phyloP scores from a whole-genome alignment of 92 coral and sea anemone species.

The Porites divaricata region DNA sequence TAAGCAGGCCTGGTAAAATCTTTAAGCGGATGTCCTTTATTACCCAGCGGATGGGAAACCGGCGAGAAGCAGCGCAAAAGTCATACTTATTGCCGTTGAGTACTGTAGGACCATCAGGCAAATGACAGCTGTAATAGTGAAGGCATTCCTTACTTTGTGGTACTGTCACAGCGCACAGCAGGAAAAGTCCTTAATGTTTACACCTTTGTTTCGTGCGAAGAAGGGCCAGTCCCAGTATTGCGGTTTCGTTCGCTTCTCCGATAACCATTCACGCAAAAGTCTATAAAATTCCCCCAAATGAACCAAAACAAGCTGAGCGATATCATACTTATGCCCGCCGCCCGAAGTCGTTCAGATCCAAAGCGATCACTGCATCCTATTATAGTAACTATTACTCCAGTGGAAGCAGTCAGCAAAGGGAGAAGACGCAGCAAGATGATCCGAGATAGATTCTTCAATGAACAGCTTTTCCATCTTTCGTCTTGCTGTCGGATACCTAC shows the following conservation, averaged over 20 bases:
- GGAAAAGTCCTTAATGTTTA: constrained; percentile 1
- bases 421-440: constrained; percentile 8
- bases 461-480: background rate
- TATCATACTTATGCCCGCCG: constrained; percentile 10
- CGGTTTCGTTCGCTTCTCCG: background rate
- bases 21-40: too few relatives aligned
- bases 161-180: background rate
- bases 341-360: background rate
- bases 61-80: too few relatives aligned
- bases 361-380: background rate
- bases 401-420: background rate
- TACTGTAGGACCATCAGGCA: too few relatives aligned
- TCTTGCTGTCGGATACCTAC: background rate
- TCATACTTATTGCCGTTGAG: too few relatives aligned
- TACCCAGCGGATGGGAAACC: too few relatives aligned
- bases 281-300: constrained; percentile 31
- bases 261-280: constrained; percentile 25
- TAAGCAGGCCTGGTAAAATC: too few relatives aligned
- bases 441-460: background rate
- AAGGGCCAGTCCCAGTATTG: background rate
- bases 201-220: constrained; percentile 6
- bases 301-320: constrained; percentile 38
- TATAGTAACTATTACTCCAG: constrained; percentile 5
- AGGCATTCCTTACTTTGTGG: background rate
- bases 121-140: too few relatives aligned